phyloP scores from a whole-genome alignment of 2,888 invertebrate species.

The Anorthoa munda region DNA sequence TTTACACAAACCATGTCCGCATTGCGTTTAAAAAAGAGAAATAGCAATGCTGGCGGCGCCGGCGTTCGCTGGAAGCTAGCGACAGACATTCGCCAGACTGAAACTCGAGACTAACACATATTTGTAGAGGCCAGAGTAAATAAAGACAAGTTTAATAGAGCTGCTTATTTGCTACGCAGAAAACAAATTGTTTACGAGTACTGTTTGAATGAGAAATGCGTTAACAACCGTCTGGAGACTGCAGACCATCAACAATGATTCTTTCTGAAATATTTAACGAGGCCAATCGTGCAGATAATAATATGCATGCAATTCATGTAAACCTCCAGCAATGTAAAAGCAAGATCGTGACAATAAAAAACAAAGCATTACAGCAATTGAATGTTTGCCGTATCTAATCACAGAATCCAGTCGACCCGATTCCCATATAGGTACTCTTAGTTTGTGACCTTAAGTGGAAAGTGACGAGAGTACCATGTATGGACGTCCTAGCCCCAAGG shows the following conservation, averaged over 20 bases:
- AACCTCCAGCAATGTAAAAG: not conserved
- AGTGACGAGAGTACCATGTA: conserved; percentile 70
- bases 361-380: conserved; percentile 29
- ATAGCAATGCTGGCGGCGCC: conserved; percentile 28
- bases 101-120: conserved; percentile 51
- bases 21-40: conserved; percentile 42
- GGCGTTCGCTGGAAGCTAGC: conserved; percentile 37
- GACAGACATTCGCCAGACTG: conserved; percentile 58
- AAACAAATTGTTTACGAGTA: conserved; percentile 22
- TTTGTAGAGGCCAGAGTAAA: conserved; percentile 48
- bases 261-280: not conserved
- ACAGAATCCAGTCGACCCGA: conserved; percentile 57
- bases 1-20: conserved; percentile 47
- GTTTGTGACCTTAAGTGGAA: conserved; percentile 58
- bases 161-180: conserved; percentile 22
- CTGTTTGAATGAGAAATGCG: conserved; percentile 2
- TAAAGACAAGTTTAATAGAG: conserved; percentile 35
- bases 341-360: conserved; percentile 37
- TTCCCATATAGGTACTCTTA: conserved; percentile 50
- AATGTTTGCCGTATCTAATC: conserved; percentile 50
- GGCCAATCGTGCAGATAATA: conserved; percentile 11
- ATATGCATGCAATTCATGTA: not conserved
- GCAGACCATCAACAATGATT: not conserved
- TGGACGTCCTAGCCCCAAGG: conserved; percentile 74
- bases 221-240: not conserved